Conservation (phyloP, 1,140 invertebrate genomes). For the Eulimnadia texana region DNA sequence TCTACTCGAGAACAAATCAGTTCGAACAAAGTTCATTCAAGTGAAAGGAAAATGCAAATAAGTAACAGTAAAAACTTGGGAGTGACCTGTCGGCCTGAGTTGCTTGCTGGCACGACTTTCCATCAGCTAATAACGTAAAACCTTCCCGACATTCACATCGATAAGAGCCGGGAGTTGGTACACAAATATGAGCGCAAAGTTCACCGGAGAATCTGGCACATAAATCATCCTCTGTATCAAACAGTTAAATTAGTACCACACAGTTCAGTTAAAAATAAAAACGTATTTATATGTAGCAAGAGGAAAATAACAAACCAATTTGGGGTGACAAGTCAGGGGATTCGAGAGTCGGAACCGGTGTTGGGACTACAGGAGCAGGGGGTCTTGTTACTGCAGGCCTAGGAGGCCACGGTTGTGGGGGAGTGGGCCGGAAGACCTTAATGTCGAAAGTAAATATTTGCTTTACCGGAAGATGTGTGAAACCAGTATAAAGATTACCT, state of each 20-base stretch:
- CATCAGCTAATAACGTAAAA: conserved; percentile 47
- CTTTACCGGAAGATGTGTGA: conserved; percentile 2
- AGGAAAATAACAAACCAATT: not conserved
- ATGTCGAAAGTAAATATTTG: not conserved
- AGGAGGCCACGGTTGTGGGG: not conserved
- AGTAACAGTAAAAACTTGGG: not conserved
- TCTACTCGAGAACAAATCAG: conserved; percentile 23
- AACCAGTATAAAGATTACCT: not conserved
- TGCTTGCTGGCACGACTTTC: conserved; percentile 41
- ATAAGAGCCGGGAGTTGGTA: conserved; percentile 49
- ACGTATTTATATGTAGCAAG: not conserved
- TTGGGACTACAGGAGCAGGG: conserved; percentile 14
- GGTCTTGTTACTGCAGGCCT: conserved; percentile 5
- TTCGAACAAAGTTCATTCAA: conserved; percentile 11
- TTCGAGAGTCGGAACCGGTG: not conserved
- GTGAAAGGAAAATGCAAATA: not conserved
- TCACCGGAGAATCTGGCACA: conserved; percentile 47
- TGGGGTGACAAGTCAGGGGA: not conserved
- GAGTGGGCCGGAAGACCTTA: not conserved
- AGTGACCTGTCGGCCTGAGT: conserved; percentile 7
- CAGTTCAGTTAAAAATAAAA: not conserved
- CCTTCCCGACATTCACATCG: conserved; percentile 56
- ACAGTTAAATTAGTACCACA: conserved; percentile 16
- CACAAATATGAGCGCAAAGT: conserved; percentile 56
- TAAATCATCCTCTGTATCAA: conserved; percentile 37